Percentiles rank a stretch among this genome's conserved stretches.
Conservation (phyloP, 2,113 vertebrate species). For the Pteruthius melanotis region DNA sequence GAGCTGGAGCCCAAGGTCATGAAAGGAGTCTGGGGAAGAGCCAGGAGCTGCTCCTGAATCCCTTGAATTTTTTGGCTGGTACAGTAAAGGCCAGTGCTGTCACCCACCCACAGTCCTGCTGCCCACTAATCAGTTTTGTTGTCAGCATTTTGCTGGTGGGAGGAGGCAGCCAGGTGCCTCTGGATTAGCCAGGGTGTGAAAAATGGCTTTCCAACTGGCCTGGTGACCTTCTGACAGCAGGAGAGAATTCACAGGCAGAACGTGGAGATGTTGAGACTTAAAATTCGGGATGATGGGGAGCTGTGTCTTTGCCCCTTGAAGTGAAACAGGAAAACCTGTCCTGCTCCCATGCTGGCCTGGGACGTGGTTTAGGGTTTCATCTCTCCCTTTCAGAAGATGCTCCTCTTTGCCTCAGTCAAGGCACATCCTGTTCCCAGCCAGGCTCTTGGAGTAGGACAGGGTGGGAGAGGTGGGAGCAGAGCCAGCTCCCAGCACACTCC, state of each 20-base stretch:
- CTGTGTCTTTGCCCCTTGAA: background rate
- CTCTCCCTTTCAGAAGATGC: background rate
- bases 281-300: background rate
- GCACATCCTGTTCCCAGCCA: background rate
- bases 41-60: background rate
- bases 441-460: background rate
- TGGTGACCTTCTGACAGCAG: background rate
- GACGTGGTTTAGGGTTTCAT: rapidly evolving
- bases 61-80: background rate
- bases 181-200: background rate
- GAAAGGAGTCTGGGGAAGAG: background rate
- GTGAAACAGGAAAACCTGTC: background rate
- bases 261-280: background rate
- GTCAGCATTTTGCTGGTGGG: background rate
- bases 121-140: background rate
- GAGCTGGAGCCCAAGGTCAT: background rate
- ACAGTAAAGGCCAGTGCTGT: background rate
- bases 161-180: background rate
- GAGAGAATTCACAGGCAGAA: background rate
- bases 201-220: background rate
- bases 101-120: background rate
- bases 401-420: background rate
- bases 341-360: background rate
- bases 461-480: background rate
- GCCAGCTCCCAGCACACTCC: background rate